A percentile compares a stretch with the other conserved stretches of the same genome.
Evolutionary conservation across 2,888 invertebrate genomes (phyloP).

Genomic region (Erebia ligea): DNA sequence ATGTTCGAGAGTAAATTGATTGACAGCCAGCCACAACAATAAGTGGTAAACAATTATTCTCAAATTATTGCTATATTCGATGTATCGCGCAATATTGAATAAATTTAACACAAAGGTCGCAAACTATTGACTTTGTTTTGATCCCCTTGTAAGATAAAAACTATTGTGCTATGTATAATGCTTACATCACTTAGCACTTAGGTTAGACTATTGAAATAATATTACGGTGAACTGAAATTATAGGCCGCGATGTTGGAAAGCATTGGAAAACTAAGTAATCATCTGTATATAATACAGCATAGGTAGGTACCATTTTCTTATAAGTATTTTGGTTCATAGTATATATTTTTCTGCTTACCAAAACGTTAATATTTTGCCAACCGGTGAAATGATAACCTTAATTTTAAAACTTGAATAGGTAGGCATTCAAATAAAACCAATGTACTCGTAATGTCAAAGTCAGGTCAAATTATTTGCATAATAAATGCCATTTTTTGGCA

Average conservation of each 20-base stretch:
- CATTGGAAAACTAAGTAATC: neutral
- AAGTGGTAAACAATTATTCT: constrained; percentile 72
- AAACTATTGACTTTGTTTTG: constrained; percentile 75
- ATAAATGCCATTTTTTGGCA: too few species aligned
- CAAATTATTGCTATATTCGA: constrained; percentile 70
- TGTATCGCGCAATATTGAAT: constrained; percentile 62
- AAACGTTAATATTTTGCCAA: too few species aligned
- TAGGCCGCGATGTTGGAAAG: constrained; percentile 5
- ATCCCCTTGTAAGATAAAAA: constrained; percentile 74
- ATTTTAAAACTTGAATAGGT: neutral
- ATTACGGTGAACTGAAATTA: constrained; percentile 17
- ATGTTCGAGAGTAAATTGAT: constrained; percentile 73
- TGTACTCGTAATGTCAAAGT: neutral
- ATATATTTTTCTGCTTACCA: too few species aligned
- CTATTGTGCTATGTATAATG: constrained; percentile 49
- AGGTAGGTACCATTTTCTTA: too few species aligned
- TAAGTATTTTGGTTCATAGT: too few species aligned
- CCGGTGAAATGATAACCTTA: too few species aligned
- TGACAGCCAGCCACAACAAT: constrained; percentile 72
- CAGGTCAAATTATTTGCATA: neutral
- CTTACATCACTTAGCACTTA: constrained; percentile 54
- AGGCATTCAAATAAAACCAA: neutral
- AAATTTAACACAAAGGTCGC: constrained; percentile 75
- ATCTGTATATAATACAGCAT: neutral
- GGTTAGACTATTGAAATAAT: constrained; percentile 15